Percentiles rank a stretch among this genome's conserved stretches.
Conservation (phyloP, 1,140 invertebrate species). For the Brachionus plicatilis region DNA sequence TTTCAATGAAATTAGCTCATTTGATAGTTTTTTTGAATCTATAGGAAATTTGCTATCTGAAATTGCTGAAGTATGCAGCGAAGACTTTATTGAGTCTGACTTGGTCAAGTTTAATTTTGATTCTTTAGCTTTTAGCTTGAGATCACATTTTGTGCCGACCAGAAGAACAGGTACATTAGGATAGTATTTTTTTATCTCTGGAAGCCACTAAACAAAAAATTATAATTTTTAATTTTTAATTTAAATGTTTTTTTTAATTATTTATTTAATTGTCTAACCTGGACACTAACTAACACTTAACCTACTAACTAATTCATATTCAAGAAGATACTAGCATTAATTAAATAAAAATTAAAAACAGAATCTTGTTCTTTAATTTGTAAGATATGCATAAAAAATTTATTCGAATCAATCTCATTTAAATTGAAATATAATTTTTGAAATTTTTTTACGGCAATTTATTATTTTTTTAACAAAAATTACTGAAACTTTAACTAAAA, state of each 20-base stretch:
- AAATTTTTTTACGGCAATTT: no score
- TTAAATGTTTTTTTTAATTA: not conserved
- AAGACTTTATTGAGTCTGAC: not conserved
- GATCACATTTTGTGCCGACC: conserved; percentile 63
- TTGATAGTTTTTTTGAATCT: conserved; percentile 22
- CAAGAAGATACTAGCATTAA: no score
- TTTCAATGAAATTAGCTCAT: not conserved
- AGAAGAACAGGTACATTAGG: conserved; percentile 78
- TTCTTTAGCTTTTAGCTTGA: conserved; percentile 15
- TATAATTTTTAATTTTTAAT: not conserved
- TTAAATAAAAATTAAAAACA: no score
- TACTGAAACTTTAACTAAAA: no score
- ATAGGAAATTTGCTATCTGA: not conserved
- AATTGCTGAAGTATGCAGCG: not conserved
- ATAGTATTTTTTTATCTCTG: conserved; percentile 79
- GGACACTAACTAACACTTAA: no score
- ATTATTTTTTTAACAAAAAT: no score
- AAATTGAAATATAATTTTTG: no score
- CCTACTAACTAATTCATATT: no score
- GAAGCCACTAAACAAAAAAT: conserved; percentile 65
- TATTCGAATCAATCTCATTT: no score
- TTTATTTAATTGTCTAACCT: not conserved
- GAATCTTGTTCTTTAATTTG: no score
- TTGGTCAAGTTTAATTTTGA: not conserved
- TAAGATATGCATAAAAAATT: no score